Base-by-base conservation (phyloP, 64 coral and sea anemone species). In the Exaiptasia diaphana region DNA sequence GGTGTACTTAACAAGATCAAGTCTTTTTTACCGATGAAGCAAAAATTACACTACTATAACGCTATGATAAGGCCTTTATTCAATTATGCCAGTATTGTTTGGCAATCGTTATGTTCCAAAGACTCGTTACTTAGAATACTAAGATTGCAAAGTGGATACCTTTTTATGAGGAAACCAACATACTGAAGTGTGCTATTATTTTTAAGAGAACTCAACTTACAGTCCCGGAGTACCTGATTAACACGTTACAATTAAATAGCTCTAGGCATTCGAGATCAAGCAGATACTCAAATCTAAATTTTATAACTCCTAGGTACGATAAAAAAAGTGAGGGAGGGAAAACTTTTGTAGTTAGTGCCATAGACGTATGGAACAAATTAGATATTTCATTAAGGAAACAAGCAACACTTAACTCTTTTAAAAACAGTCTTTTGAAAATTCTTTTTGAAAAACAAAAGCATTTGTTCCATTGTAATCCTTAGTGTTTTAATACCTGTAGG, bases 1-100 rank as follows among this genome's bases (percentile, higher is more conserved):
- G 67, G 64, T n/a, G 55, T 83, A 28, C 25, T 83, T 13, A 71
- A 38, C n/a, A 83, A 71, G 64, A 71, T 83, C 40, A 70, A 62
- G 55, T 53, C 46, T 32, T 55, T 41, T 38, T 62, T 71, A 25
- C 40, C 64, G 11, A 36, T 83, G 34, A 31, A 83, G n/a, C 64
- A 83, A 71, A 70, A 67, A 50, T 11, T 71, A 33, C 53, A 69
- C 28, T 55, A 70, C 71, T 71, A 67, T 71, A 53, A 83, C 52
- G 62, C 80, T n/a, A 71, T 71, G 42, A 31, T 82, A 50, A 42
- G 21, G 30, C 59, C 30, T 50, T 42, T 82, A n/a, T 68, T 82
- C 31, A 67, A 82, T 50, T 82, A 69, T 64, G 44, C 43, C 36
- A 82, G 21, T 68, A 32, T 64, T 32, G 64, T 67, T 3, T 83